These are phyloP conservation scores for Etheostoma cragini DNA, from an alignment of 2,113 vertebrate genomes.

Conservation along the genomic window DNA sequence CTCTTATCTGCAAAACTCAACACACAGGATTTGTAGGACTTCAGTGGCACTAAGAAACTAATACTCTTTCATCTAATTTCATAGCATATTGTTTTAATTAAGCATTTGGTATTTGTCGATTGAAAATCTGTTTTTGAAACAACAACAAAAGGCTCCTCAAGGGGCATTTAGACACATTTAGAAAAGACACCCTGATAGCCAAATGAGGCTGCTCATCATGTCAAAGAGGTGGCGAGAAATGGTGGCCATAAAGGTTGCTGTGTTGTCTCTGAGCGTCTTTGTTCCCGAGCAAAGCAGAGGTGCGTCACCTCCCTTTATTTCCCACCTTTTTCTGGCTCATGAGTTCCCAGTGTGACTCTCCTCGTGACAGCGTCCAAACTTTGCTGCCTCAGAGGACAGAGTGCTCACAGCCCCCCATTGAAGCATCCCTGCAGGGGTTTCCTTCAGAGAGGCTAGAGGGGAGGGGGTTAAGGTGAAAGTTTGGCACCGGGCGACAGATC, in stretches of 20 bases:
- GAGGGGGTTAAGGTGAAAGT: conserved; percentile 81
- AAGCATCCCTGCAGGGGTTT: conserved; percentile 87
- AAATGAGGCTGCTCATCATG: conserved; percentile 20
- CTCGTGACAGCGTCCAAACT: conserved; percentile 90
- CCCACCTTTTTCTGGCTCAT: conserved; percentile 74
- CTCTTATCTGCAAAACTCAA: conserved; percentile 83
- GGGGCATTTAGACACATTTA: conserved; percentile 5
- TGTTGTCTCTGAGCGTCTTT: conserved; percentile 54
- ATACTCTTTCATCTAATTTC: conserved; percentile 76
- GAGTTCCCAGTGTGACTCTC: conserved; percentile 87
- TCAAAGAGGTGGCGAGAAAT: conserved; percentile 13
- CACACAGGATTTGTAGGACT: conserved; percentile 67
- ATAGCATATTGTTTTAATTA: conserved; percentile 74
- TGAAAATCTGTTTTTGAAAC: conserved; percentile 63
- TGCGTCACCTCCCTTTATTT: conserved; percentile 77
- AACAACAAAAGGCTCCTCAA: conserved; percentile 24
- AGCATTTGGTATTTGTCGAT: conserved; percentile 40
- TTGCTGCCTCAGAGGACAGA: conserved; percentile 76
- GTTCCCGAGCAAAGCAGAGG: conserved; percentile 77
- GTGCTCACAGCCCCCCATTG: conserved; percentile 86
- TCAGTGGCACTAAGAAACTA: conserved; percentile 67
- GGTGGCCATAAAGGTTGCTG: conserved; percentile 47
- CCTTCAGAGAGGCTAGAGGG: conserved; percentile 67
- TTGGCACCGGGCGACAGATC: conserved; percentile 68
- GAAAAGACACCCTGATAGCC: conserved; percentile 53